Evolutionary conservation across 2,888 invertebrate species (phyloP).

Genomic region (Rhagonycha lutea): DNA sequence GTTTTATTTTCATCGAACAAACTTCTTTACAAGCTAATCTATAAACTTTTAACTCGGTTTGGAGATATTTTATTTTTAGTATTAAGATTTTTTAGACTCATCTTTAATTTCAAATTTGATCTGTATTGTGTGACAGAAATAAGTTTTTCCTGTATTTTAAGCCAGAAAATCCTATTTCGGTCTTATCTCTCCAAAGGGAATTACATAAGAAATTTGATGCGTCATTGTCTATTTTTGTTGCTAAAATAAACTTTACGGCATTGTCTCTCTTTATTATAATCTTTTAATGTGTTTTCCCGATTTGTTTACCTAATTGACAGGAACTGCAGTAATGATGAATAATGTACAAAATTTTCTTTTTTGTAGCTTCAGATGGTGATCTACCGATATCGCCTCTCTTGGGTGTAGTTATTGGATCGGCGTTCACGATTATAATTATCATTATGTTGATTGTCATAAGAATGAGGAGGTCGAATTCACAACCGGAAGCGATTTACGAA

Average conservation of each 20-base stretch:
- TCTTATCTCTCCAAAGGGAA: conserved; percentile 3
- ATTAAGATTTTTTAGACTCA: neutral
- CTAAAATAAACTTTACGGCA: neutral
- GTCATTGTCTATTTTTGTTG: conserved; percentile 8
- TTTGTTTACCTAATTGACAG: conserved; percentile 8
- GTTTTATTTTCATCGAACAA: neutral
- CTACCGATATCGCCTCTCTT: conserved; percentile 61
- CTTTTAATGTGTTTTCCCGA: neutral
- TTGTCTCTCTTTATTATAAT: conserved; percentile 3
- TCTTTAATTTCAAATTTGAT: neutral
- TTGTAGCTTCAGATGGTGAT: conserved; percentile 60
- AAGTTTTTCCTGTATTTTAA: neutral
- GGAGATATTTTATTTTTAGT: neutral
- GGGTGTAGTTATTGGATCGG: conserved; percentile 60
- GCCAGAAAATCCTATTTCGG: neutral
- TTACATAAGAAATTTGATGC: conserved; percentile 5
- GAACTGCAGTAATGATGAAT: neutral
- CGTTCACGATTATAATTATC: conserved; percentile 59
- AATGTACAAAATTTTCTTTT: conserved; percentile 32
- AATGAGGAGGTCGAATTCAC: conserved; percentile 51
- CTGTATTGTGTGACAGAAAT: neutral
- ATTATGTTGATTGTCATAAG: conserved; percentile 58
- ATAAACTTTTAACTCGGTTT: neutral
- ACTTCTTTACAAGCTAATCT: neutral
- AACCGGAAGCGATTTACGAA: conserved; percentile 44